These are phyloP conservation scores for Probosciger aterrimus DNA, from an alignment of 2,113 vertebrate species.

Conservation along the genomic window DNA sequence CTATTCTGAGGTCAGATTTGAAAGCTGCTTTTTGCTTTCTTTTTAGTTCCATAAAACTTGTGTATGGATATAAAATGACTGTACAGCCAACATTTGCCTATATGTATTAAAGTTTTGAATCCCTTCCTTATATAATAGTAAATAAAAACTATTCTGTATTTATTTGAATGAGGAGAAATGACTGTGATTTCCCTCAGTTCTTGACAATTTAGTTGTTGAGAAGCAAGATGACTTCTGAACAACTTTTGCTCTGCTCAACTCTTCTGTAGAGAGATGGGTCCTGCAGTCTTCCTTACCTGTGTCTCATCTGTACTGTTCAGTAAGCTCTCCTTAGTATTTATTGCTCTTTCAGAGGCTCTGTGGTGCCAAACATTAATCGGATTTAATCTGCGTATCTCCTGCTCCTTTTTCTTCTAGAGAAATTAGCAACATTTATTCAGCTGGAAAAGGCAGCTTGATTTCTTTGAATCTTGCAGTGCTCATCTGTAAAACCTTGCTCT, in stretches of 20 bases:
- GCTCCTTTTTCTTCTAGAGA: not conserved
- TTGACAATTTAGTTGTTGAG: not conserved
- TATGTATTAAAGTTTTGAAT: not conserved
- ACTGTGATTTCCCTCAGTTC: not conserved
- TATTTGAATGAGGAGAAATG: not conserved
- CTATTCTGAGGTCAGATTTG: not conserved
- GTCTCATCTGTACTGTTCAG: not conserved
- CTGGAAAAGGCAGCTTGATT: not conserved
- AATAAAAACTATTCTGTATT: not conserved
- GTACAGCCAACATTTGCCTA: not conserved
- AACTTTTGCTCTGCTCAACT: not conserved
- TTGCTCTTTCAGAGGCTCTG: not conserved
- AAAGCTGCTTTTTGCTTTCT: not conserved
- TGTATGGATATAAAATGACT: not conserved
- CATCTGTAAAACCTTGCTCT: not conserved
- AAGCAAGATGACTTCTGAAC: not conserved
- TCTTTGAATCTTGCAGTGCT: not conserved
- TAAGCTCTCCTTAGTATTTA: not conserved
- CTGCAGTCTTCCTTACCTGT: not conserved
- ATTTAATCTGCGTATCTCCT: not conserved
- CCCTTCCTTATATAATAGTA: not conserved
- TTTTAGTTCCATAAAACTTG: not conserved
- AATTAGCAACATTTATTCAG: not conserved
- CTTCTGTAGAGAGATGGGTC: not conserved
- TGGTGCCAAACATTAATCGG: not conserved